Conservation (phyloP, 2,888 invertebrate species). For the Drosophila macrospina region DNA sequence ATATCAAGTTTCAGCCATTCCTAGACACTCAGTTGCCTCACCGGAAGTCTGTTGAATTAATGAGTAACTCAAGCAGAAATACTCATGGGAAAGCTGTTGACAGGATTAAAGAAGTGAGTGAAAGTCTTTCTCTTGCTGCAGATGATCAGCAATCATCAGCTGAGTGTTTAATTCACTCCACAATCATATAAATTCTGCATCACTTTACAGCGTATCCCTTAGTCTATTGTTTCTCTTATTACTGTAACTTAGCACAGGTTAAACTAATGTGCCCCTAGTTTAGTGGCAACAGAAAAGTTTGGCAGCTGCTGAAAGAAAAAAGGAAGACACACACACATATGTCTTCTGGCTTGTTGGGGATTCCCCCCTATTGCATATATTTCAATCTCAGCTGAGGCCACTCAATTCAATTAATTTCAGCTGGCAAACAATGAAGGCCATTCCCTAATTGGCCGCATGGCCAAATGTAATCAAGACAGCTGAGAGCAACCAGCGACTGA, state of each 20-base stretch:
- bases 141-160: too few relatives aligned
- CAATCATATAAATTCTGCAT: too few relatives aligned
- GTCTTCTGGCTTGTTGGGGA: slow-evolving; percentile 22
- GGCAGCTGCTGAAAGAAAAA: slow-evolving; percentile 7
- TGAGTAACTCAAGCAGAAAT: too few relatives aligned
- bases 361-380: slow-evolving; percentile 51
- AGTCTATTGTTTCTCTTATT: slow-evolving; percentile 1
- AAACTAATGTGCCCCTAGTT: neutral
- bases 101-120: too few relatives aligned
- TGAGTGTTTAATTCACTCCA: too few relatives aligned
- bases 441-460: slow-evolving; percentile 66
- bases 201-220: neutral
- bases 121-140: too few relatives aligned
- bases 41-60: too few relatives aligned
- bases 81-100: too few relatives aligned
- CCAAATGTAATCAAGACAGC: slow-evolving; percentile 68
- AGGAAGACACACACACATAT: slow-evolving; percentile 1
- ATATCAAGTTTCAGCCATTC: too few relatives aligned
- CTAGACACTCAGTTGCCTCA: too few relatives aligned
- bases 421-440: slow-evolving; percentile 71
- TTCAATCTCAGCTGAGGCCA: slow-evolving; percentile 71
- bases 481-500: neutral
- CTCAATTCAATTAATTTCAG: slow-evolving; percentile 77
- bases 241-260: neutral
- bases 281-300: slow-evolving; percentile 2